Evolutionary conservation across 2,888 invertebrate genomes (phyloP).

Genomic region (Catocala nupta): DNA sequence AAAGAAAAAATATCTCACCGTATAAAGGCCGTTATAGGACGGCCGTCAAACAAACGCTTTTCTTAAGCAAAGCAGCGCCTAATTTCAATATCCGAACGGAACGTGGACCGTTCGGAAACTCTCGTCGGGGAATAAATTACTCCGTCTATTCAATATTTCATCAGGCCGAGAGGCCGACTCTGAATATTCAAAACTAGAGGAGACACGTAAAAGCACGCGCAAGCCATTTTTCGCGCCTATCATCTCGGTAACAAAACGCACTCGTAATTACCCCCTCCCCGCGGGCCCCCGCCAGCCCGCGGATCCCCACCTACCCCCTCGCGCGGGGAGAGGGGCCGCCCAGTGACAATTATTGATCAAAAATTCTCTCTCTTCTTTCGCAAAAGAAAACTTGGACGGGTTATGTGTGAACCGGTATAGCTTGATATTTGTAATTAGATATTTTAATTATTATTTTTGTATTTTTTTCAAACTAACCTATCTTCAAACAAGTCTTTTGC

Average conservation of each 20-base stretch:
- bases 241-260: constrained; percentile 88
- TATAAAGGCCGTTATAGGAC: constrained; percentile 64
- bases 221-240: constrained; percentile 88
- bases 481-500: too few species aligned
- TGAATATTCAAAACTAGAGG: constrained; percentile 87
- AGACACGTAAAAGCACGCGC: constrained; percentile 87
- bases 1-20: constrained; percentile 53
- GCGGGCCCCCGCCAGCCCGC: constrained; percentile 55
- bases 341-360: constrained; percentile 91
- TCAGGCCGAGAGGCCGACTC: constrained; percentile 83
- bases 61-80: constrained; percentile 84
- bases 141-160: constrained; percentile 87
- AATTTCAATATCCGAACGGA: constrained; percentile 86
- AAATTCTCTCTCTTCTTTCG: constrained; percentile 89
- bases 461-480: background rate
- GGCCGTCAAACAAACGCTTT: constrained; percentile 82
- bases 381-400: constrained; percentile 88
- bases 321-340: constrained; percentile 75
- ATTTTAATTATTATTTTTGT: constrained; percentile 58
- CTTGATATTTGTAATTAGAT: constrained; percentile 85
- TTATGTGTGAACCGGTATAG: constrained; percentile 83
- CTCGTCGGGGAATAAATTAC: constrained; percentile 86
- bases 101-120: constrained; percentile 82
- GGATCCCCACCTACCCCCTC: constrained; percentile 54
- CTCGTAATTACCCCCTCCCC: constrained; percentile 85